Percentiles rank a stretch among this genome's conserved stretches.
Conservation (phyloP, 2,797 vertebrate genomes). For the Syndactyla subalaris region DNA sequence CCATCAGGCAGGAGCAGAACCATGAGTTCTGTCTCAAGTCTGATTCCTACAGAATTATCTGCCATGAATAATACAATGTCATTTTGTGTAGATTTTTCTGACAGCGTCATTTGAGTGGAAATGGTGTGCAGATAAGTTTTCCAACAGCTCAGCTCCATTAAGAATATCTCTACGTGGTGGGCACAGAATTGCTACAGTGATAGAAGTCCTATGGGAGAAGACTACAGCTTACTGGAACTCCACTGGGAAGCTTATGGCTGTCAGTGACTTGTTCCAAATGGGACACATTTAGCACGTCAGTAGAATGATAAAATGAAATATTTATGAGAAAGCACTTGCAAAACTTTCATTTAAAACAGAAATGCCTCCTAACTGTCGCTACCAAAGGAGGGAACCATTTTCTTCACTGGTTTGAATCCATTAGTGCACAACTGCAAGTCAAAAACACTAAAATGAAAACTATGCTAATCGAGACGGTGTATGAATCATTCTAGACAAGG, state of each 20-base stretch:
- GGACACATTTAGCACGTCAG: not conserved
- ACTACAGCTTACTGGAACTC: not conserved
- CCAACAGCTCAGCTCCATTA: not conserved
- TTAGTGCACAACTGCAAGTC: not conserved
- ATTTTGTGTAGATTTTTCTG: not conserved
- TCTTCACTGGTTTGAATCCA: not conserved
- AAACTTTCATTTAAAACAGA: not conserved
- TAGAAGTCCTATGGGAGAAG: not conserved
- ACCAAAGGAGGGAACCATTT: not conserved
- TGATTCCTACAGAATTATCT: not conserved
- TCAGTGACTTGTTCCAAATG: not conserved
- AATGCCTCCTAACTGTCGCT: not conserved
- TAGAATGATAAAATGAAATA: not conserved
- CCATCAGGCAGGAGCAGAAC: not conserved
- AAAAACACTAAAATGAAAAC: not conserved
- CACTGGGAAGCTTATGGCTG: not conserved
- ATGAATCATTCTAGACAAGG: not conserved
- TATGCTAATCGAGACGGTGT: not conserved
- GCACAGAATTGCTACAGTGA: not conserved
- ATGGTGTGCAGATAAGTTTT: not conserved
- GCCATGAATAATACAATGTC: not conserved
- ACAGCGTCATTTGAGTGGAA: not conserved
- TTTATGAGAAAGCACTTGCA: not conserved
- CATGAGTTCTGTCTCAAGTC: not conserved
- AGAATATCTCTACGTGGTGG: not conserved